Base-by-base conservation (phyloP, 2,113 vertebrate species). In the Dermatemys mawii region DNA sequence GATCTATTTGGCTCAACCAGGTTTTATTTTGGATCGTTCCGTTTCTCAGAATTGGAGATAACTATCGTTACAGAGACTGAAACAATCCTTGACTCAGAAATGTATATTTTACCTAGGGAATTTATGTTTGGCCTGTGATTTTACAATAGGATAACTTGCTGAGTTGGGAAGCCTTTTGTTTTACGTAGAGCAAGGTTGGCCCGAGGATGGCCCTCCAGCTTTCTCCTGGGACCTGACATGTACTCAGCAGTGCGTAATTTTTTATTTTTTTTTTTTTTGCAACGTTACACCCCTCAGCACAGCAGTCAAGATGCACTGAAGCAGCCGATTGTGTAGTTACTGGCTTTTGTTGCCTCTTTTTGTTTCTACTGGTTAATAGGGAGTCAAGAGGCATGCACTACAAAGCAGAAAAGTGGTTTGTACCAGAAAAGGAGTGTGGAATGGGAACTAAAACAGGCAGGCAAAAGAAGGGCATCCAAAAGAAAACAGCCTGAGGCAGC, bases 401-500 rank as follows among this genome's bases (percentile, higher is more conserved):
- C 70, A 82, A 88, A 93, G 27, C 8, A 92, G 73, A 86, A 70
- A 96, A 95, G 57, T 78, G 44, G 87, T 92, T 92, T 97, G 89
- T 57, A 60, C 78, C 44, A 84, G 88, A 93, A 92, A 1, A 2
- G 83, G 94, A 93, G 88, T 96, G 94, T 86, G 78, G 86, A 67
- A 94, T 96, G 91, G 82, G 83, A 88, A 94, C 86, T 78, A 1
- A 93, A 94, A 32, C 51, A 93, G 32, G 78, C 86, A 94, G 83
- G 81, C 86, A 93, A 95, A 96, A 94, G 85, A 94, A 97, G 93
- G 87, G 89, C 87, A 94, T 92, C 91, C 82, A 95, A 95, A 87
- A 87, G 73, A 94, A 93, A 41, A 90, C 86, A 94, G 87, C 97
- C 86, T 89, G 26, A 11, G 76, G 95, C 92, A 93, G 79, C 79